phyloP scores from a whole-genome alignment of 2,888 invertebrate genomes.

The Dasysyrphus albostriatus region DNA sequence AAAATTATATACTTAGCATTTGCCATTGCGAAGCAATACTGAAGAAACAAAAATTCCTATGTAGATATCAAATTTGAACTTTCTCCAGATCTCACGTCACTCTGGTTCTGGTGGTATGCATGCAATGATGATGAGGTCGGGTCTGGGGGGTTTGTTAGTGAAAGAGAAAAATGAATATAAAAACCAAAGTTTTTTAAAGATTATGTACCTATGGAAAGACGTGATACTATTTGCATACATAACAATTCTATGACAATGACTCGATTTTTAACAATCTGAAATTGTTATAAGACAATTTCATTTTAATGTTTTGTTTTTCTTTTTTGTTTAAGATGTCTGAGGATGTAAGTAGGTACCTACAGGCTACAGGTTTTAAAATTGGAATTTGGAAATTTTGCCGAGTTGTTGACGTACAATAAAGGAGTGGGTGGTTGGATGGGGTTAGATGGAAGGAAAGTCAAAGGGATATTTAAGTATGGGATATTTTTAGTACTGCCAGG shows the following conservation, averaged over 20 bases:
- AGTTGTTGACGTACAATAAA: neutral
- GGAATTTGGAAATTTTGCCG: neutral
- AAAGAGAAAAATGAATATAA: neutral
- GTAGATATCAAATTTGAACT: conserved; percentile 30
- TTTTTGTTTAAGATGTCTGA: no score
- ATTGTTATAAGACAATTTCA: neutral
- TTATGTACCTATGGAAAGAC: neutral
- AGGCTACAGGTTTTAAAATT: neutral
- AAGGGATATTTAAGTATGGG: neutral
- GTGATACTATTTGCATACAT: neutral
- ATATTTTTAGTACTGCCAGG: neutral
- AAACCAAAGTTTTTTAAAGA: neutral
- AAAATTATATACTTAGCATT: conserved; percentile 86
- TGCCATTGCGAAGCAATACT: conserved; percentile 76
- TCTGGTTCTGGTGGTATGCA: neutral
- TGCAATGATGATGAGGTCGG: neutral
- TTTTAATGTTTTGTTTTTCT: no score
- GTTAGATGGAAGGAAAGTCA: neutral
- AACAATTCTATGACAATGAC: neutral
- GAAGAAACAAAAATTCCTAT: neutral
- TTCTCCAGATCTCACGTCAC: conserved; percentile 35
- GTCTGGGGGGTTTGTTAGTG: neutral
- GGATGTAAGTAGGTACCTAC: no score
- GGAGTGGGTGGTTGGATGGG: neutral
- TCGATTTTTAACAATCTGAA: no score